Percentiles rank a stretch among this genome's conserved stretches.
Conservation (phyloP, 92 coral and sea anemone genomes). For the Porites cylindrica region DNA sequence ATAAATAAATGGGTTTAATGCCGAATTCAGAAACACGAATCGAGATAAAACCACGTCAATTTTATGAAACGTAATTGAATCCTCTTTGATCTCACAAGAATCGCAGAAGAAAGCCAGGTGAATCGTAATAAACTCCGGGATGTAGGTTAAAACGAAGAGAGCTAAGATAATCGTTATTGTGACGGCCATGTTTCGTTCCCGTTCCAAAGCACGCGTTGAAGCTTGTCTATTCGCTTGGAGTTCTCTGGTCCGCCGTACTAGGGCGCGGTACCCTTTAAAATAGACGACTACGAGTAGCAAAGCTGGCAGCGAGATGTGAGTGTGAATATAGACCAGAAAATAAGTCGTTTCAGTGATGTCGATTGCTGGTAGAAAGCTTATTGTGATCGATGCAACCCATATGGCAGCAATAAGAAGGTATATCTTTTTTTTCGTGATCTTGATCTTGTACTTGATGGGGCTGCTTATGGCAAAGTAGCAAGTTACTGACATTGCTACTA, state of each 20-base stretch:
- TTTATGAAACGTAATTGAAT: conserved; percentile 28
- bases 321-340: conserved; percentile 54
- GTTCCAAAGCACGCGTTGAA: conserved; percentile 21
- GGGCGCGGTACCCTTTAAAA: conserved; percentile 15
- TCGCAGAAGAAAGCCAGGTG: conserved; percentile 27
- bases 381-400: conserved; percentile 44
- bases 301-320: conserved; percentile 59
- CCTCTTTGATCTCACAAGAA: conserved; percentile 20
- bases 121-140: conserved; percentile 37
- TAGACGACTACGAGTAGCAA: conserved; percentile 38
- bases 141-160: conserved; percentile 34
- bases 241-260: conserved; percentile 22
- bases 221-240: background rate
- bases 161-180: conserved; percentile 30
- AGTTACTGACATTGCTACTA: conserved; percentile 46
- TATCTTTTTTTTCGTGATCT: conserved; percentile 33
- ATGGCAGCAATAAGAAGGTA: conserved; percentile 10
- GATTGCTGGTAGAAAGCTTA: conserved; percentile 56
- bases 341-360: conserved; percentile 28
- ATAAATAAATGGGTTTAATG: conserved; percentile 53
- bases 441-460: conserved; percentile 41
- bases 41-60: conserved; percentile 30
- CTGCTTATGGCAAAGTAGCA: conserved; percentile 54
- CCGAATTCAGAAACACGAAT: conserved; percentile 43
- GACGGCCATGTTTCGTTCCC: conserved; percentile 37